phyloP scores from a whole-genome alignment of 2,113 vertebrate species.

The Cranoglanis bouderius region DNA sequence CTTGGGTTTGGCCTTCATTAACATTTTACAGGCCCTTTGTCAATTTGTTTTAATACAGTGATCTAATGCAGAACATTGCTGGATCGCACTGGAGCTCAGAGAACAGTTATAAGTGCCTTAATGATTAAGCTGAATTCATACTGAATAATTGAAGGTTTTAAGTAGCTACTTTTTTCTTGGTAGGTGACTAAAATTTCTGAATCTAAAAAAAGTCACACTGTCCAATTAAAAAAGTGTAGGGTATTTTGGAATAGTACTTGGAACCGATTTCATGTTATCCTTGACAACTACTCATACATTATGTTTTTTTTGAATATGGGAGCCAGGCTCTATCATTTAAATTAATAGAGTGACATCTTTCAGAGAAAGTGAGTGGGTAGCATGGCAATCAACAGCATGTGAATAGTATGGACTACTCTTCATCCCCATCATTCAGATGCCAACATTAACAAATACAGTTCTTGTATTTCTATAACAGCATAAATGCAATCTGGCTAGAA shows the following conservation, averaged over 20 bases:
- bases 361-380: constrained; percentile 15
- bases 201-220: neutral
- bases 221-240: neutral
- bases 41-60: constrained; percentile 15
- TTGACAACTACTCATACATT: neutral
- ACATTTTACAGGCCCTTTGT: neutral
- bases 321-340: constrained; percentile 7
- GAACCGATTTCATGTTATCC: constrained; percentile 4
- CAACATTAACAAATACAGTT: constrained; percentile 19
- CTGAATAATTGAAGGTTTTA: neutral
- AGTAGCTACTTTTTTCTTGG: neutral
- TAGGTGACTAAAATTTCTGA: constrained; percentile 9
- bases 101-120: neutral
- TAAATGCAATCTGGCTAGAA: neutral
- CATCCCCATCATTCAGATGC: constrained; percentile 7
- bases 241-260: neutral
- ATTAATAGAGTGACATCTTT: constrained; percentile 14
- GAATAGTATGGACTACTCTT: constrained; percentile 4
- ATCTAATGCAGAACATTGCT: neutral
- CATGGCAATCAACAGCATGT: constrained; percentile 23
- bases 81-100: neutral
- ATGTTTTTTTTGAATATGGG: neutral
- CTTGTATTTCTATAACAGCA: neutral
- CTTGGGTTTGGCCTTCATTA: neutral
- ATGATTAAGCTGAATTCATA: neutral